Base-by-base conservation (phyloP, 2,888 invertebrate genomes). In the Gonocerus acuteangulatus region DNA sequence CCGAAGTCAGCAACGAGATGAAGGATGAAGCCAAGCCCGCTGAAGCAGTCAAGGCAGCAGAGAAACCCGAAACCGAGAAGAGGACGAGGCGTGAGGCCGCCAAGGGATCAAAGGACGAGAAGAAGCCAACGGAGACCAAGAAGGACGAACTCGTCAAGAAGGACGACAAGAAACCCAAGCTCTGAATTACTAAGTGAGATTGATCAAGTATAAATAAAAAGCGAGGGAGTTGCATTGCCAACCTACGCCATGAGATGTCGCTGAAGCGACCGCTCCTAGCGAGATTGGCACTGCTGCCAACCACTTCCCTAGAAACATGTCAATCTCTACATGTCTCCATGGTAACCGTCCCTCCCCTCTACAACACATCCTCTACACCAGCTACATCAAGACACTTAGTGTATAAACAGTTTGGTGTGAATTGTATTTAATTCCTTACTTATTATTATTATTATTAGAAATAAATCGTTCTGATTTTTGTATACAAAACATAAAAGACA, bases 21-120 rank as follows among this genome's bases (percentile, higher is more conserved):
- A 67, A 67, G 27, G 66, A 66, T 2, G 68, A 67, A 60, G 63
- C 44, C 32, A 64, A 64, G 36, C 39, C 66, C 22, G 66, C 68
- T 48, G 67, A 68, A 27, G 62, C 65, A 18, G 65, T 66, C 18
- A 64, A 67, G 36, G 56, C 32, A 48, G 58, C 49, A 44, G 58
- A 62, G 48, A 62, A 64, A 48, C 19, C 48, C n/a, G 23, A 56
- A 49, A 58, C 51, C 23, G 62, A 62, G 18, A 64, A 57, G 21
- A 56, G 64, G 54, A 58, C 49, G 47, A 56, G 66, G 32, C 56
- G 66, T n/a, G 65, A 66, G 52, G 65, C 62, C 3, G 57, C 64
- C 1, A 65, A 65, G 47, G 65, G 63, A 9, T 62, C 62, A 23
- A 62, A 60, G n/a, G 67, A 68, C 2, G 67, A 67, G 34, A 66